Evolutionary conservation across 2,888 invertebrate genomes (phyloP).

Genomic region (Corbicula japonica): DNA sequence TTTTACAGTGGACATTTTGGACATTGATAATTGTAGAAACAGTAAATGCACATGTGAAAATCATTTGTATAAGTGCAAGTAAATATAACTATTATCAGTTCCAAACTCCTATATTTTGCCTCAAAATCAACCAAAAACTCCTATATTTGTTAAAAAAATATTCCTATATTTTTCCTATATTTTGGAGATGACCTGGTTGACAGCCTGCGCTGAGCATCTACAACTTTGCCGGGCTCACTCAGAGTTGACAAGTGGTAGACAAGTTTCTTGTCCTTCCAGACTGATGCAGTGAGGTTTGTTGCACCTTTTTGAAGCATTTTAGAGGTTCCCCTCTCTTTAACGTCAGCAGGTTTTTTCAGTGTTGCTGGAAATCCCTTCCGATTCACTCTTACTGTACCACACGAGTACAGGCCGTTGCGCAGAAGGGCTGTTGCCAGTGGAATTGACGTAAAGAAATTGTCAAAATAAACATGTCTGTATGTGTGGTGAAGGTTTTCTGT

Average conservation of each 20-base stretch:
- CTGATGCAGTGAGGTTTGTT: conserved; percentile 23
- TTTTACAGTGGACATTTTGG: no score
- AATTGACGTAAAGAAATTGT: conserved; percentile 27
- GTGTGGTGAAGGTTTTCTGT: conserved; percentile 25
- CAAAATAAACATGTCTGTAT: conserved; percentile 11
- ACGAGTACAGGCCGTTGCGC: conserved; percentile 34
- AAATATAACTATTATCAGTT: no score
- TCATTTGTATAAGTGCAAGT: no score
- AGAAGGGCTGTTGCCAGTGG: conserved; percentile 15
- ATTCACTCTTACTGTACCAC: conserved; percentile 44
- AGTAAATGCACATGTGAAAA: no score
- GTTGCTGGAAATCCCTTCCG: conserved; percentile 34
- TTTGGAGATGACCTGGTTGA: no score
- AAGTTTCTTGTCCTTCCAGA: conserved; percentile 30
- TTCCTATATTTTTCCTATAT: no score
- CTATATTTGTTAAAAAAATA: no score
- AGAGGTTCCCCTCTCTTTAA: conserved; percentile 29
- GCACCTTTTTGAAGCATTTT: conserved; percentile 28
- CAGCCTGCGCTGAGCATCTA: conserved; percentile 7
- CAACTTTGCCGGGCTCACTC: conserved; percentile 14
- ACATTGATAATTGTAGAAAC: no score
- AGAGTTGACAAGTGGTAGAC: conserved; percentile 34
- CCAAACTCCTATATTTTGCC: no score
- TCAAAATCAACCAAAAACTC: no score
- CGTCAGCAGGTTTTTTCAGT: conserved; percentile 43